Evolutionary conservation across 2,888 invertebrate species (phyloP), one percentile per base, ranked within the genome.

Genomic region (Hermaeophaga mercurialis): DNA sequence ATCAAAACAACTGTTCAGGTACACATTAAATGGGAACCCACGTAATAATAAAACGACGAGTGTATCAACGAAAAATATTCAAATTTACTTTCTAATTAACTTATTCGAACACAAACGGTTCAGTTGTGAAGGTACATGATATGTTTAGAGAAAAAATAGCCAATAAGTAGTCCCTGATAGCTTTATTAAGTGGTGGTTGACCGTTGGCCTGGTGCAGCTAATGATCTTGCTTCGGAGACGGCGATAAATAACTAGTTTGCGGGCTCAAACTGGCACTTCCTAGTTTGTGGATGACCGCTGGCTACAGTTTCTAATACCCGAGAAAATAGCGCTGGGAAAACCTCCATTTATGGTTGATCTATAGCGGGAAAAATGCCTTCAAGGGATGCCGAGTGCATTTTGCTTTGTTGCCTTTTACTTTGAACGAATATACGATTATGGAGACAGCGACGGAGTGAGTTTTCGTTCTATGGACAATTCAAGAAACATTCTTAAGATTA

Each of bases 151-250:
- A 61, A 58, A 58, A 47, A 26, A 18, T 31, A 36, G 47, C 55
- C 33, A 14, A 68, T 68, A 69, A 70, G 68, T 68, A 68, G 64
- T 68, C 70, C 69, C 66, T 70, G 72, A 72, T 72, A 70, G 73
- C 70, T 74, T 72, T 74, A 74, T 74, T 73, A 72, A 69, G 70
- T 70, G 64, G 64, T 62, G 36, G 69, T 69, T 68, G 72, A 70
- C 69, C 68, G 67, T 52, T 66, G 67, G 64, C 68, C 66, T 62
- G 68, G 63, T 66, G 65, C 66, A 69, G 72, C 71, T 73, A 72
- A 72, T 70, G 71, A 65, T 58, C 59, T 52, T 50, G 61, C 66
- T 66, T 66, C 63, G 66, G 71, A 72, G 70, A 72, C 69, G 70
- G 66, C 68, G 68, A 72, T 73, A 74, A 74, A 73, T 74, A 73